phyloP scores from a whole-genome alignment of 2,888 invertebrate species.

The Isoperla grammatica region DNA sequence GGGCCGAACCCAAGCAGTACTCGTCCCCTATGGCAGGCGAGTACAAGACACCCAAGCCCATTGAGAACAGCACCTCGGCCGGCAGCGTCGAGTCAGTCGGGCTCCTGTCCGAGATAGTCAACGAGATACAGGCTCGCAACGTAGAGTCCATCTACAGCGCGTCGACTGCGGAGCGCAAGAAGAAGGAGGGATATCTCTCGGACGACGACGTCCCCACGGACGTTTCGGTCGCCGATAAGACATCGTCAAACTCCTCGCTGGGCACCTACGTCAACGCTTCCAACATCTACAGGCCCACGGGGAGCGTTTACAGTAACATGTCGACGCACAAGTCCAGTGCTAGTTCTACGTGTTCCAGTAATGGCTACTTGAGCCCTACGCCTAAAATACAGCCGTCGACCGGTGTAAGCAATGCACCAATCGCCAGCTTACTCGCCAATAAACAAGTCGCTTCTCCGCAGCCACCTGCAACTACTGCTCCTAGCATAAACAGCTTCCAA shows the following conservation, averaged over 20 bases:
- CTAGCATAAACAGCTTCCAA: neutral
- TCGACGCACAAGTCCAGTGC: slow-evolving; percentile 46
- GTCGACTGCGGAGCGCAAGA: slow-evolving; percentile 60
- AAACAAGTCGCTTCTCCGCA: slow-evolving; percentile 15
- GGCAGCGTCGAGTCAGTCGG: slow-evolving; percentile 67
- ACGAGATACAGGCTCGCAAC: slow-evolving; percentile 80
- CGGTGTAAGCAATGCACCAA: too few species aligned
- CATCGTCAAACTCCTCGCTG: slow-evolving; percentile 38
- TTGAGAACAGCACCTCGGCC: slow-evolving; percentile 41
- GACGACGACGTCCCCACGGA: slow-evolving; percentile 38
- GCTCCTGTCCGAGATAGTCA: slow-evolving; percentile 77
- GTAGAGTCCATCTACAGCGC: slow-evolving; percentile 83
- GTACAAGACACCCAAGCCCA: slow-evolving; percentile 45
- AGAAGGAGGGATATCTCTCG: slow-evolving; percentile 44
- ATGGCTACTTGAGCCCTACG: slow-evolving; percentile 68
- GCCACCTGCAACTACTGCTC: slow-evolving; percentile 25
- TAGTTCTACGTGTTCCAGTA: slow-evolving; percentile 57
- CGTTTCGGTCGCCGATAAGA: slow-evolving; percentile 16
- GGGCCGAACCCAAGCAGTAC: slow-evolving; percentile 38
- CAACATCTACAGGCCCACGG: slow-evolving; percentile 35
- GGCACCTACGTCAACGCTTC: slow-evolving; percentile 49
- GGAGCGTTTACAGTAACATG: slow-evolving; percentile 34
- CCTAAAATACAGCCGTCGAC: neutral
- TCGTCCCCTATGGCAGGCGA: slow-evolving; percentile 50
- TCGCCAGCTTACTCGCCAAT: too few species aligned